These are phyloP conservation scores for Lepilemur septentrionalis DNA, from an alignment of 2,797 vertebrate genomes.

Conservation along the genomic window DNA sequence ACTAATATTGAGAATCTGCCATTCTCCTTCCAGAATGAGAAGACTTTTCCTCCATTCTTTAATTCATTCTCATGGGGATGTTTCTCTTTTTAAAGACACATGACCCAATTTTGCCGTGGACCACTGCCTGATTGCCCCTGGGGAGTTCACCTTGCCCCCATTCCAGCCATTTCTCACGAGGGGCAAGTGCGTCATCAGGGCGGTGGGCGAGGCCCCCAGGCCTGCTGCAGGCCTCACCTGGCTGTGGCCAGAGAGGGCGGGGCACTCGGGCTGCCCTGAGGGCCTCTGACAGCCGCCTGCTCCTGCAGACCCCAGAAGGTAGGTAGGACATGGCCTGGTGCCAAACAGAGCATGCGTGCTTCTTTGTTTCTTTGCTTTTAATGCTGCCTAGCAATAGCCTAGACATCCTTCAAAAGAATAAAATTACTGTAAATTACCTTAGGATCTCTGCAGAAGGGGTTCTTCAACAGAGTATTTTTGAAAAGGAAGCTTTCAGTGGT, in stretches of 20 bases:
- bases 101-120: background rate
- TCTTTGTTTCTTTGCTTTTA: background rate
- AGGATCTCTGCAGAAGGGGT: background rate
- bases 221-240: background rate
- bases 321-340: background rate
- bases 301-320: background rate
- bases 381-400: background rate
- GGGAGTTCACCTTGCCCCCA: background rate
- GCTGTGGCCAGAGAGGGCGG: background rate
- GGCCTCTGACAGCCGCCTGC: background rate
- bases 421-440: background rate
- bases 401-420: background rate
- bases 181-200: rapidly evolving
- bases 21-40: background rate
- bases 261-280: too few relatives aligned
- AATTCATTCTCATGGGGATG: background rate
- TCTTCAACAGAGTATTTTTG: background rate
- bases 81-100: background rate
- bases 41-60: background rate
- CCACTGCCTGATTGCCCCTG: rapidly evolving
- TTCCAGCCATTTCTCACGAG: background rate
- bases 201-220: rapidly evolving
- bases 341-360: background rate
- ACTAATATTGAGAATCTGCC: background rate
- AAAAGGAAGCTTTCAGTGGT: background rate